Conservation (phyloP, 2,888 invertebrate genomes). For the Eupithecia exiguata region DNA sequence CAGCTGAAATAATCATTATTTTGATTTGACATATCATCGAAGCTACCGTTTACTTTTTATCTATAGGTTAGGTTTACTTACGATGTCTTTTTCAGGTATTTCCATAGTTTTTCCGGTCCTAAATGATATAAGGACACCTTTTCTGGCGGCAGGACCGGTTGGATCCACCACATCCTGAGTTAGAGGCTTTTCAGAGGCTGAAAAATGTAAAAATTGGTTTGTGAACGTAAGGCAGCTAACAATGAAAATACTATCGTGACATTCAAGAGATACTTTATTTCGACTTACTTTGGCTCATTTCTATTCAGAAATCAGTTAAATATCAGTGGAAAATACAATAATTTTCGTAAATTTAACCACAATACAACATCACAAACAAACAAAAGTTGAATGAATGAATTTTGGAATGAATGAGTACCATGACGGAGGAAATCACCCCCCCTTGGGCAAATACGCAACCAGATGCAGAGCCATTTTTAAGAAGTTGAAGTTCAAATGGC, state of each 20-base stretch:
- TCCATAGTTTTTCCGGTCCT: slow-evolving; percentile 92
- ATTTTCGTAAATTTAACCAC: not conserved
- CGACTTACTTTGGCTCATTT: slow-evolving; percentile 73
- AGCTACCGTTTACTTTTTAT: not conserved
- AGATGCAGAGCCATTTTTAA: too few relatives aligned
- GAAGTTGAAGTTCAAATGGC: too few relatives aligned
- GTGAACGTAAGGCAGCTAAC: not conserved
- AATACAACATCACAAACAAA: not conserved
- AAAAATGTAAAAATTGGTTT: slow-evolving; percentile 39
- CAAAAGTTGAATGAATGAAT: not conserved
- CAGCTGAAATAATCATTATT: slow-evolving; percentile 81
- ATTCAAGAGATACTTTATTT: not conserved
- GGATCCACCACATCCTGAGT: slow-evolving; percentile 86
- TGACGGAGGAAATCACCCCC: too few relatives aligned
- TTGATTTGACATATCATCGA: too few relatives aligned
- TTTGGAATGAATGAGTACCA: too few relatives aligned
- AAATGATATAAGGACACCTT: slow-evolving; percentile 92
- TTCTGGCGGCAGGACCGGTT: slow-evolving; percentile 90
- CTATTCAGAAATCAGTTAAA: not conserved
- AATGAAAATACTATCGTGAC: not conserved
- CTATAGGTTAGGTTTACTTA: slow-evolving; percentile 80
- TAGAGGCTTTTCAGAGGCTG: slow-evolving; percentile 75
- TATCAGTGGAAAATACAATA: not conserved
- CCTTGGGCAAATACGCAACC: too few relatives aligned
- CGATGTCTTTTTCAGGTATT: slow-evolving; percentile 93